phyloP scores from a whole-genome alignment of 2,113 vertebrate genomes.

The Pollachius pollachius region DNA sequence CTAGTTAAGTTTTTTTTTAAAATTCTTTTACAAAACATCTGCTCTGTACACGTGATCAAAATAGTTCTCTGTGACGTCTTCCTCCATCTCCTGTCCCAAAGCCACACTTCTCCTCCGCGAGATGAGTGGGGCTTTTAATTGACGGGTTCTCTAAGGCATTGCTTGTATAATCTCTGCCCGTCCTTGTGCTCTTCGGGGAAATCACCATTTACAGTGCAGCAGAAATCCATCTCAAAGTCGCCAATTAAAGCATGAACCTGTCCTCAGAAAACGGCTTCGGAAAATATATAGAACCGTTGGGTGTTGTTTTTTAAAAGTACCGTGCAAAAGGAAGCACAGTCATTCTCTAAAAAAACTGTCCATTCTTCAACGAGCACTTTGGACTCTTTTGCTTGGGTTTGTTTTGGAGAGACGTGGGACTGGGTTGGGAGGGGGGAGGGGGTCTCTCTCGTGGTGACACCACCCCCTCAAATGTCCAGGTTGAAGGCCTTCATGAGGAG shows the following conservation, averaged over 20 bases:
- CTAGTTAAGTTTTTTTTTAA: neutral
- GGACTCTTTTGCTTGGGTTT: constrained; percentile 60
- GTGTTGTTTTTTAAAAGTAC: constrained; percentile 25
- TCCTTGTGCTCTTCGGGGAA: constrained; percentile 75
- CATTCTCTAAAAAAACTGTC: constrained; percentile 27
- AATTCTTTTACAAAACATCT: constrained; percentile 11
- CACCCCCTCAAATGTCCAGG: constrained; percentile 80
- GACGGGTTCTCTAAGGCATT: constrained; percentile 77
- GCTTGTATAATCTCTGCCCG: constrained; percentile 67
- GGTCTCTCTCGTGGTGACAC: neutral
- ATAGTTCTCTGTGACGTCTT: constrained; percentile 25
- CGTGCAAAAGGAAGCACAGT: constrained; percentile 41
- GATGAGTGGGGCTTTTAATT: constrained; percentile 62
- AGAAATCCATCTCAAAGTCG: constrained; percentile 60
- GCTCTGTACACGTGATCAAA: constrained; percentile 35
- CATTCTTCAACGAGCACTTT: constrained; percentile 55
- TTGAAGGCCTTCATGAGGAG: constrained; percentile 94
- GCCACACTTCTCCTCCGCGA: constrained; percentile 55
- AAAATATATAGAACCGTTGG: constrained; percentile 20
- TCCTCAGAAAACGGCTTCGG: constrained; percentile 53
- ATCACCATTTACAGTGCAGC: constrained; percentile 67
- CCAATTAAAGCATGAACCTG: constrained; percentile 40
- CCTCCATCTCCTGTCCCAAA: constrained; percentile 23
- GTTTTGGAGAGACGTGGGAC: constrained; percentile 2
- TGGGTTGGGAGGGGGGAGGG: constrained; percentile 13